Base-by-base conservation (phyloP, 2,113 vertebrate species). In the Cottus gobio region DNA sequence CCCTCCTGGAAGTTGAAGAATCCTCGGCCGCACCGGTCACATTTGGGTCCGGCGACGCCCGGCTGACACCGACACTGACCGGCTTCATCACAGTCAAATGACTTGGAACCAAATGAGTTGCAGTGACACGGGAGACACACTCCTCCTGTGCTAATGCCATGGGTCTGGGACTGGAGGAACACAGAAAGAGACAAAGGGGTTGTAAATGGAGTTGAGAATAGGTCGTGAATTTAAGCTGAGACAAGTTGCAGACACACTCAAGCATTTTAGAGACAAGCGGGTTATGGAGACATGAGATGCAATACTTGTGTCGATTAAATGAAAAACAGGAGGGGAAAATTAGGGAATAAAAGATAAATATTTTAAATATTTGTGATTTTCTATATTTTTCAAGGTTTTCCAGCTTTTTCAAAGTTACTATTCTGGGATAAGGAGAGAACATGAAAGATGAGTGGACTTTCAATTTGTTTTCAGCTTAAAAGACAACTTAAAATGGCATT, bases 31-130 rank as follows among this genome's bases (percentile, higher is more conserved):
- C 98, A 99, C 36, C 84, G 96, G 87, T 99, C 97, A 90, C 98
- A 99, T 85, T 99, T 99, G 87, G 95, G 95, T 28, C 96, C 98
- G 0, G 90, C 61, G 71, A 99, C 97, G n/a, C 98, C 98, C 0
- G 98, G 97, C 82, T 99, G 98, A 87, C 98, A 99, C 3, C 94
- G 96, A 83, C 98, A 99, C 61, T 98, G 97, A 12, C 98, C 97
- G 0, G 34, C 93, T 70, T 96, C 96, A 72, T 96, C 93, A 3
- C 98, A 99, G 86, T 99, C 98, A 0, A 99, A 99, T 1, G 98
- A 99, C 84, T 99, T 99, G 62, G 98, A 99, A 4, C 98, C 98
- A 74, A 97, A 99, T 0, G 98, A 99, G 92, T 98, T 98, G 83
- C 98, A 99, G 89, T 98, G 96, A 85, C 98, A 99, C 0, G 98